Evolutionary conservation across 2,113 vertebrate genomes (phyloP).

Genomic region (Mustela nigripes): DNA sequence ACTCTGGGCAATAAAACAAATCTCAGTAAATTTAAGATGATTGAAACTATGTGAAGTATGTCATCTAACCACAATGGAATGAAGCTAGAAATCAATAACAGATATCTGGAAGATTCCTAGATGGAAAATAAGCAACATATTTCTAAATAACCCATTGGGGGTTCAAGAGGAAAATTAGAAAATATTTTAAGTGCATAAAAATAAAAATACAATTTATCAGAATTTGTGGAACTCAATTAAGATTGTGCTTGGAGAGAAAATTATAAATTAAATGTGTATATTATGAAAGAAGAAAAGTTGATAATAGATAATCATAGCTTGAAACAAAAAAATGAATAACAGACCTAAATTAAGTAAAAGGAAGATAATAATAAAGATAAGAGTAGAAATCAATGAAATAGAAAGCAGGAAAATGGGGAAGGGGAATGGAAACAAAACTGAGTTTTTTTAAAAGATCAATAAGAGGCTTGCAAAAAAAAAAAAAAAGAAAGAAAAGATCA

Average conservation of each 20-base stretch:
- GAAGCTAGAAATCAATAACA: conserved; percentile 37
- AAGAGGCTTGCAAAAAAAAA: background rate
- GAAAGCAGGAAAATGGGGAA: conserved; percentile 15
- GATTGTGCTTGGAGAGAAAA: background rate
- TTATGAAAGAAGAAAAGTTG: background rate
- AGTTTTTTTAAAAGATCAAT: background rate
- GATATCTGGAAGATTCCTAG: background rate
- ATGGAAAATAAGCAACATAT: background rate
- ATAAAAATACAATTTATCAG: background rate
- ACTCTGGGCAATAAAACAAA: conserved; percentile 8
- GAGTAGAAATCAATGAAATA: background rate
- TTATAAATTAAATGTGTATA: background rate
- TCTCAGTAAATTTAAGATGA: conserved; percentile 25
- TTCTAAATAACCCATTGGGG: background rate
- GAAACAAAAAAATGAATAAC: background rate
- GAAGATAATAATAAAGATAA: background rate
- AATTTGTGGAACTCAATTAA: background rate
- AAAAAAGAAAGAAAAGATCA: background rate
- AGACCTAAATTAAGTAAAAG: conserved; percentile 1
- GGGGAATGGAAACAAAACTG: background rate
- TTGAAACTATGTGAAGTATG: conserved; percentile 18
- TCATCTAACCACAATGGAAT: background rate
- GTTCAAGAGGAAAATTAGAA: background rate
- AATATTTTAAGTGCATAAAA: conserved; percentile 32
- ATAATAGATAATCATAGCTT: background rate